Evolutionary conservation across 2,888 invertebrate species (phyloP), one percentile per base, ranked within the genome.

Genomic region (Cryptus armator): DNA sequence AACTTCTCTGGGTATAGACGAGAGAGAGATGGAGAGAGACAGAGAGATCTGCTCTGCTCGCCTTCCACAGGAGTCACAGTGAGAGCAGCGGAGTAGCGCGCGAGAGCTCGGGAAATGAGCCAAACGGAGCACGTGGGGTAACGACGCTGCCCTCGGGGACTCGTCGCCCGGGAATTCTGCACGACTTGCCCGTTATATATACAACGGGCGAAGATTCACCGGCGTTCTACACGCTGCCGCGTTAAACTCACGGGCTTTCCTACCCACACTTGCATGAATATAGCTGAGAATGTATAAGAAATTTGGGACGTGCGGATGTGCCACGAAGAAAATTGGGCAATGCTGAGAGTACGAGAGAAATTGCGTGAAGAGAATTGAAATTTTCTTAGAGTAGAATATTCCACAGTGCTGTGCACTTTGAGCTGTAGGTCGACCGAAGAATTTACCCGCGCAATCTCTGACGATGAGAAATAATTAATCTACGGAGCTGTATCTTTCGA

Each of bases 131-230:
- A 71, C 78, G 67, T 53, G 59, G 72, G 77, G 81, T 84, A 81
- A 81, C 84, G 84, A 84, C 84, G 77, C 72, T 79, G 85, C 85
- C 79, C 79, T 82, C 75, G 75, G 85, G 79, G 79, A 82, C 82
- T 80, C 75, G 82, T 67, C 85, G 79, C 67, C 79, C 79, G 64
- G 79, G 74, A 82, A 82, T 85, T 85, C 82, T 71, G 76, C 82
- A 85, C 85, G 82, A 85, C 85, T 82, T 79, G 71, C 62, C 79
- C 62, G 66, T 79, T 82, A 79, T 82, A 82, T 79, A 48, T 32
- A 62, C 29, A n/a, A 81, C 74, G 81, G 72, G 82, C 56, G 56
- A 56, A 37, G 37, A 79, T 82, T 79, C 75, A 62, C 75, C 79
- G 68, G 37, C 59, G 79, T 82, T 82, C 75, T 56, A 14, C 46